Evolutionary conservation across 2,888 invertebrate species (phyloP).

Genomic region (Xiphydria camelus): DNA sequence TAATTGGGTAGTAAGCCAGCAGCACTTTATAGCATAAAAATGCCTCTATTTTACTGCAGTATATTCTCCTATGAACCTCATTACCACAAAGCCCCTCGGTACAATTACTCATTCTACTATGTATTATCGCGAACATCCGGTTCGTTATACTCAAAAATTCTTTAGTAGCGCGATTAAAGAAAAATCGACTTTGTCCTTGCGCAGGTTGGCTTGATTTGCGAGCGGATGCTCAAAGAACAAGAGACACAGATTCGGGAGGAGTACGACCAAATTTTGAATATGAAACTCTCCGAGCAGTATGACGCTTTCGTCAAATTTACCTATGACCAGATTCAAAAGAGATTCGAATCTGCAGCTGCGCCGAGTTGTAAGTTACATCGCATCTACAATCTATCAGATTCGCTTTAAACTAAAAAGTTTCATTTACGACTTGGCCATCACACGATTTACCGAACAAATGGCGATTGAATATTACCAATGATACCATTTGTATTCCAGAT

Average conservation of each 20-base stretch:
- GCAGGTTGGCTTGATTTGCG: conserved; percentile 95
- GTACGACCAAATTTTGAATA: conserved; percentile 90
- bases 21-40: too few species aligned
- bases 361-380: conserved; percentile 53
- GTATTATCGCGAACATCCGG: too few species aligned
- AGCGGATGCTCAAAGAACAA: conserved; percentile 93
- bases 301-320: conserved; percentile 99
- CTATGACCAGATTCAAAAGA: conserved; percentile 89
- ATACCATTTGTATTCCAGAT: conserved; percentile 39
- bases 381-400: too few species aligned
- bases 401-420: too few species aligned
- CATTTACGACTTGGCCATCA: too few species aligned
- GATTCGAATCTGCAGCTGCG: conserved; percentile 54
- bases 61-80: too few species aligned
- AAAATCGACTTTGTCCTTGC: conserved; percentile 29
- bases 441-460: too few species aligned
- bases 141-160: conserved; percentile 4
- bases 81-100: too few species aligned
- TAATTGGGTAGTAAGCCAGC: too few species aligned
- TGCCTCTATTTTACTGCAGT: too few species aligned
- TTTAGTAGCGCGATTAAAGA: conserved; percentile 1
- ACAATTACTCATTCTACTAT: too few species aligned
- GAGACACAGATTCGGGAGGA: conserved; percentile 92
- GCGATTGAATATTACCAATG: conserved; percentile 4
- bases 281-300: conserved; percentile 96